Evolutionary conservation across 2,113 vertebrate species (phyloP).

Genomic region (Aleadryas rufinucha): DNA sequence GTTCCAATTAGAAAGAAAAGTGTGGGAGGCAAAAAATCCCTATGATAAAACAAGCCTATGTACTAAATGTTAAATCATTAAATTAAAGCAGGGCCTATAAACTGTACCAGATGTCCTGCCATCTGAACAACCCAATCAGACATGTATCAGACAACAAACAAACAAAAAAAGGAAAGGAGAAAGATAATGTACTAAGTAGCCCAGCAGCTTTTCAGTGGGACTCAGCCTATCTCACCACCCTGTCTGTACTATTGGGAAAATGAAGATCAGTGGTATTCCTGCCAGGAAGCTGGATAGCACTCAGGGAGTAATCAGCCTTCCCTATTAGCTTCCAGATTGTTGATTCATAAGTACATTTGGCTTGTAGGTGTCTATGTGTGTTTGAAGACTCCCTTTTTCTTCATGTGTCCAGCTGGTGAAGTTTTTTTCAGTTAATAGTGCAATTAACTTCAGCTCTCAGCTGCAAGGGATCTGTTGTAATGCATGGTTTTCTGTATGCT

Average conservation of each 20-base stretch:
- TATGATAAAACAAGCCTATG: background rate
- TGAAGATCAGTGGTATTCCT: background rate
- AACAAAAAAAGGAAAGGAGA: background rate
- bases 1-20: slow-evolving; percentile 18
- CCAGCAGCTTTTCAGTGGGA: background rate
- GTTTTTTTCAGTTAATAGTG: background rate
- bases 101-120: slow-evolving; percentile 2
- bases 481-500: background rate
- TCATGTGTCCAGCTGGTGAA: background rate
- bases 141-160: background rate
- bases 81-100: background rate
- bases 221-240: background rate
- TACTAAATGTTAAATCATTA: slow-evolving; percentile 15
- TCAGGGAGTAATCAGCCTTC: background rate
- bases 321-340: background rate
- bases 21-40: background rate
- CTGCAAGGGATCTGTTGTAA: background rate
- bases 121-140: background rate
- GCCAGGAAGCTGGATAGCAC: background rate
- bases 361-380: background rate
- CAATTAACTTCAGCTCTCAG: background rate
- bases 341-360: background rate
- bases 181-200: background rate
- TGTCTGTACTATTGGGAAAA: background rate
- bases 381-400: background rate